Evolutionary conservation across 2,113 vertebrate species (phyloP), one percentile per base, ranked within the genome.

Genomic region (Ranitomeya imitator): DNA sequence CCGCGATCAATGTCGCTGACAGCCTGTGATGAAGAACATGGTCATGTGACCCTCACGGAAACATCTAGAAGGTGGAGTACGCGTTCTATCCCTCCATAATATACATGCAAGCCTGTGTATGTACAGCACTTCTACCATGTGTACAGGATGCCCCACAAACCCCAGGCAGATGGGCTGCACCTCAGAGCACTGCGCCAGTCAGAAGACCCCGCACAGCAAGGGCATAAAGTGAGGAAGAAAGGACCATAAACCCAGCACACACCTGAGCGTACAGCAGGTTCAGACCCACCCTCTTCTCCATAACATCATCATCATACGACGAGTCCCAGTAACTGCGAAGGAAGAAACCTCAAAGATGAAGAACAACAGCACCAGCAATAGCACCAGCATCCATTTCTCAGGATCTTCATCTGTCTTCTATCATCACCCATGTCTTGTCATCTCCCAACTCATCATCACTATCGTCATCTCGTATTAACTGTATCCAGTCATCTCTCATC

Each of bases 191-290:
- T 3, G 37, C 3, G 37, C 37, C 37, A 45, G 37, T 45, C 37
- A 45, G 37, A 3, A 45, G 37, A 45, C 37, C 37, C 37, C 37
- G 37, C 37, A 45, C 37, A 45, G 1, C 37, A 3, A 3, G 37
- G 37, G 37, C 37, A 45, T 5, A 45, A 45, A 5, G 37, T 45
- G 37, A 45, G 5, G 37, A 45, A 3, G 37, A 45, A 45, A 45
- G 37, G 37, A 45, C 37, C 37, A 45, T 45, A 45, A 3, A 45
- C 37, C 37, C 37, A 15, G 6, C 2, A 23, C 90, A 94, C 93
- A 99, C 98, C 97, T 99, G 98, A 0, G 96, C 96, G 13, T 99
- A 99, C 55, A 99, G 94, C 92, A 99, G 92, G 91, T 97, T 99
- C 82, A 99, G 90, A 83, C 98, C 97, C 86, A 99, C 96, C 15